Conservation (phyloP, 1,140 invertebrate genomes). For the Homarus americanus region DNA sequence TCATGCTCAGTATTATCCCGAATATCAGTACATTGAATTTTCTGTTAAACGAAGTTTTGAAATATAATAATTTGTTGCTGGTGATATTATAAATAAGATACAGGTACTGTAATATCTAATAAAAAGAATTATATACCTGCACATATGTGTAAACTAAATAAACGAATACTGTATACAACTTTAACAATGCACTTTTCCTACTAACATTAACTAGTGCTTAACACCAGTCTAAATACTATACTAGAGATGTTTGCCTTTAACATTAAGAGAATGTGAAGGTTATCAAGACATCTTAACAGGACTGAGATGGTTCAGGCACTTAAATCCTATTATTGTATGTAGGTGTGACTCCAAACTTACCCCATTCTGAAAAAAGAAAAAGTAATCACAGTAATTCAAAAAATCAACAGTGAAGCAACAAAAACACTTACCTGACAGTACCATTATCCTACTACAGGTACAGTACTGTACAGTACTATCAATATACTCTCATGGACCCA, state of each 20-base stretch:
- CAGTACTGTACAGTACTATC: not conserved
- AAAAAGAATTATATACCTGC: not conserved
- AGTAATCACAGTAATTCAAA: not conserved
- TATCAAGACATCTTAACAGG: not conserved
- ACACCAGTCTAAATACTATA: not conserved
- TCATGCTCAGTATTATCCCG: not conserved
- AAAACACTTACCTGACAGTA: not conserved
- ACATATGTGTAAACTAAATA: not conserved
- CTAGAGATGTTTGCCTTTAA: not conserved
- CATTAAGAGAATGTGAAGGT: not conserved
- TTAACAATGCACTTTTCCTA: not conserved
- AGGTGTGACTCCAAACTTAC: not conserved
- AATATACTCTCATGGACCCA: not conserved
- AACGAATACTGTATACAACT: not conserved
- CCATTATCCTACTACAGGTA: too few species aligned
- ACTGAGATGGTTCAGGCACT: not conserved
- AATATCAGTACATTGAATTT: not conserved
- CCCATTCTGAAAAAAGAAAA: constrained; percentile 4
- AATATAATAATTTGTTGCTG: not conserved
- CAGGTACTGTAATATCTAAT: not conserved
- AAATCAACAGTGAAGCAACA: not conserved
- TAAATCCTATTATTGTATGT: not conserved
- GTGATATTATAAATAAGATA: not conserved
- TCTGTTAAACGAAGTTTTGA: not conserved
- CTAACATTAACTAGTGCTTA: not conserved